Percentiles rank a stretch among this genome's conserved stretches.
Conservation (phyloP, 1,140 invertebrate species). For the Marisa cornuarietis region DNA sequence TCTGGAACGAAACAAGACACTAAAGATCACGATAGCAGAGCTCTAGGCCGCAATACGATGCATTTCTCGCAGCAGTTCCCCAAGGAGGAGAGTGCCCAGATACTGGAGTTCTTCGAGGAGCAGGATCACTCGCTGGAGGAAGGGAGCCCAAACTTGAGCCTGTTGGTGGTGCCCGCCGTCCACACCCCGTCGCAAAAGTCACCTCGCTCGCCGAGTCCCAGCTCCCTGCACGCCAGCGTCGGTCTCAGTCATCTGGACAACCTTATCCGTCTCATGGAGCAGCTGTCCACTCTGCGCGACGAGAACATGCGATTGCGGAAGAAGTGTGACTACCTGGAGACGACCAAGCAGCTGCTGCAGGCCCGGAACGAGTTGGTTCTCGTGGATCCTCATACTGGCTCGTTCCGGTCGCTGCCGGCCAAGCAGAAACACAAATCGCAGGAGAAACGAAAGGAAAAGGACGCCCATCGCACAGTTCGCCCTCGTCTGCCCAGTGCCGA, state of each 20-base stretch:
- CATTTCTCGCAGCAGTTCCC: slow-evolving; percentile 32
- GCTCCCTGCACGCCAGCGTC: slow-evolving; percentile 52
- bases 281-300: slow-evolving; percentile 77
- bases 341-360: slow-evolving; percentile 74
- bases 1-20: slow-evolving; percentile 24
- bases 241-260: slow-evolving; percentile 80
- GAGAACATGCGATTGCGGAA: slow-evolving; percentile 77
- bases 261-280: slow-evolving; percentile 78
- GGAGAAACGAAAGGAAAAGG: slow-evolving; percentile 3
- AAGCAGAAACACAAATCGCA: slow-evolving; percentile 38
- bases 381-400: slow-evolving; percentile 19
- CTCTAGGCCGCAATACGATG: slow-evolving; percentile 29
- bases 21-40: slow-evolving; percentile 16
- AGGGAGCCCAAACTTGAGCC: neutral
- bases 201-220: slow-evolving; percentile 52
- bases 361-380: slow-evolving; percentile 51
- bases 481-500: slow-evolving; percentile 54
- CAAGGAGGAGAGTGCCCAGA: slow-evolving; percentile 39
- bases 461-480: slow-evolving; percentile 16
- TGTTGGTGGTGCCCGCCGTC: slow-evolving; percentile 22
- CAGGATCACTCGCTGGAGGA: slow-evolving; percentile 28
- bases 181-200: slow-evolving; percentile 34
- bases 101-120: slow-evolving; percentile 59
- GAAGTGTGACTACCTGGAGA: slow-evolving; percentile 77
- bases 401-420: slow-evolving; percentile 45